A percentile compares a stretch with the other conserved stretches of the same genome.
Conservation (phyloP, 2,113 vertebrate genomes). For the Glareola pratincola region DNA sequence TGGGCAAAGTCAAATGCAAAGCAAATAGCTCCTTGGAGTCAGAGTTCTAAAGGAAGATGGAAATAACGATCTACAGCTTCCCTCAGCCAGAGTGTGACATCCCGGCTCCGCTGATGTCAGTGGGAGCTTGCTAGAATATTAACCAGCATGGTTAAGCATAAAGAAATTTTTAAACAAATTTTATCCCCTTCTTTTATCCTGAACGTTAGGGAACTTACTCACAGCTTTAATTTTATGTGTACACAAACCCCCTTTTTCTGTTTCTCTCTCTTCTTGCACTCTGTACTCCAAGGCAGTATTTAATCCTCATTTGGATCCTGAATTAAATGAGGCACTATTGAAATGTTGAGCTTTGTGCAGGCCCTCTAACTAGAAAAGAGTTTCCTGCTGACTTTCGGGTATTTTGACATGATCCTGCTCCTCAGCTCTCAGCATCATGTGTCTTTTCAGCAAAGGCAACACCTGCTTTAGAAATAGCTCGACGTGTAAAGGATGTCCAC, state of each 20-base stretch:
- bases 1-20: conserved; percentile 14
- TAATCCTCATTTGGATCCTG: not conserved
- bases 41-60: not conserved
- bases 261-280: not conserved
- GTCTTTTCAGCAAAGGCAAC: not conserved
- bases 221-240: not conserved
- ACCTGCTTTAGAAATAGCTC: not conserved
- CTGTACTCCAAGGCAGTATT: not conserved
- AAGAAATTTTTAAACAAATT: not conserved
- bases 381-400: not conserved
- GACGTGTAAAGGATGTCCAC: not conserved
- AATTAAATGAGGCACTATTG: not conserved
- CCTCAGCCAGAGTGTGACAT: not conserved
- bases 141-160: not conserved
- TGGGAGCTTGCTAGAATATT: not conserved
- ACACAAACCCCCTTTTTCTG: not conserved
- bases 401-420: not conserved
- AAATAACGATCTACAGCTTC: not conserved
- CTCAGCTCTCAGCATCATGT: not conserved
- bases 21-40: conserved; percentile 29
- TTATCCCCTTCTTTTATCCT: not conserved
- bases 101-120: not conserved
- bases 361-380: not conserved
- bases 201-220: not conserved
- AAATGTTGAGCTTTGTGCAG: not conserved